These are phyloP conservation scores for Monochamus alternatus DNA, from an alignment of 2,888 invertebrate genomes.

Conservation along the genomic window DNA sequence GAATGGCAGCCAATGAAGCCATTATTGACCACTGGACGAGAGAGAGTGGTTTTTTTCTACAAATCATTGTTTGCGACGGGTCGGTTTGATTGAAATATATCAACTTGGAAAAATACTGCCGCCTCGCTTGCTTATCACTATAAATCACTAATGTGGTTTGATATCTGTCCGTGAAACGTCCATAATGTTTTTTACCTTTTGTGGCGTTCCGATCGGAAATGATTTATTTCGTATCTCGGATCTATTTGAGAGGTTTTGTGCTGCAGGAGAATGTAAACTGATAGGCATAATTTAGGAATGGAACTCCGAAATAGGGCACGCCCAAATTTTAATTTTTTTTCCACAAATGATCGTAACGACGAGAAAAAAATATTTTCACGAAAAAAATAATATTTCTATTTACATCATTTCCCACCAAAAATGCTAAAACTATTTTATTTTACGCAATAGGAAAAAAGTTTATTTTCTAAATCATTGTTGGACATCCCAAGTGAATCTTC, in stretches of 20 bases:
- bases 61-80: slow-evolving; percentile 69
- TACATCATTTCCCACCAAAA: too few species aligned
- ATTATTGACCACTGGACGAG: slow-evolving; percentile 67
- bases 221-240: slow-evolving; percentile 62
- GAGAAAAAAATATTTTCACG: background rate
- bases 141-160: slow-evolving; percentile 66
- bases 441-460: too few species aligned
- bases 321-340: background rate
- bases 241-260: slow-evolving; percentile 53
- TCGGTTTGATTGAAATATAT: slow-evolving; percentile 70
- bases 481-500: too few species aligned
- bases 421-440: too few species aligned
- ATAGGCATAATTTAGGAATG: background rate
- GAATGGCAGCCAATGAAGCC: slow-evolving; percentile 68
- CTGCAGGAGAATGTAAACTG: slow-evolving; percentile 42
- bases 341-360: too few species aligned
- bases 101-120: slow-evolving; percentile 65
- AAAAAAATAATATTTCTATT: too few species aligned
- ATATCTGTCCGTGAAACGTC: slow-evolving; percentile 63
- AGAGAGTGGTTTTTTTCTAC: slow-evolving; percentile 65
- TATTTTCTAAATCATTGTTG: too few species aligned
- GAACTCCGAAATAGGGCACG: background rate
- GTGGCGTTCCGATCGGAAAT: slow-evolving; percentile 59
- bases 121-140: slow-evolving; percentile 65
- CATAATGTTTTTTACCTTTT: slow-evolving; percentile 61